These are phyloP conservation scores for Amphipoea lucens DNA, from an alignment of 2,888 invertebrate species.

Conservation along the genomic window DNA sequence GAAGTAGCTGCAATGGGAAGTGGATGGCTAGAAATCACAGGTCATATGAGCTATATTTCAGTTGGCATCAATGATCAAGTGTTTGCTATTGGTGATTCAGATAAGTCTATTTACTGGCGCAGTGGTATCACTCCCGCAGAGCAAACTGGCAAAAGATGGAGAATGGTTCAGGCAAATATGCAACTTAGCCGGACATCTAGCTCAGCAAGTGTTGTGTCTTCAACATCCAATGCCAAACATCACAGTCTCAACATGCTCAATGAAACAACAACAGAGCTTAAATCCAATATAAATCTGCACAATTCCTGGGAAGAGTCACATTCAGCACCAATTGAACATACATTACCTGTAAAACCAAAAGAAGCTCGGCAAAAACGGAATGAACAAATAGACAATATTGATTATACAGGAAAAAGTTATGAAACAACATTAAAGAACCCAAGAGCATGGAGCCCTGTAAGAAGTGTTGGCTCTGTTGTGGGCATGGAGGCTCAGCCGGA, in stretches of 20 bases:
- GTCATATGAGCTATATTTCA: conserved; percentile 95
- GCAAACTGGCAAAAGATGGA: conserved; percentile 97
- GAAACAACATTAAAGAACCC: conserved; percentile 94
- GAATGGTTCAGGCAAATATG: conserved; percentile 94
- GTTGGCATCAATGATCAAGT: conserved; percentile 97
- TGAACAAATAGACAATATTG: conserved; percentile 84
- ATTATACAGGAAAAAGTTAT: conserved; percentile 92
- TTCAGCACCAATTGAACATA: conserved; percentile 93
- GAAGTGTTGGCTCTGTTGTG: conserved; percentile 95
- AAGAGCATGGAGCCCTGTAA: conserved; percentile 96
- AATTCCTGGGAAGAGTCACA: conserved; percentile 93
- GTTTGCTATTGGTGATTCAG: conserved; percentile 95
- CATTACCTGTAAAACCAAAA: conserved; percentile 90
- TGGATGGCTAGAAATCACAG: conserved; percentile 97
- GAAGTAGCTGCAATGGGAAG: conserved; percentile 94
- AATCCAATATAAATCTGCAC: conserved; percentile 89
- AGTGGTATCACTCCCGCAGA: conserved; percentile 94
- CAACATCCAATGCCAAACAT: conserved; percentile 91
- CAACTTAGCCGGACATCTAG: conserved; percentile 96
- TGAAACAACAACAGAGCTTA: conserved; percentile 83
- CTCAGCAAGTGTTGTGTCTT: conserved; percentile 93
- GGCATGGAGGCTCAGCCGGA: conserved; percentile 96
- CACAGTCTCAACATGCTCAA: conserved; percentile 91
- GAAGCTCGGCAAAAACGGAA: conserved; percentile 80
- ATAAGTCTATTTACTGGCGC: conserved; percentile 95